Conservation (phyloP, 2,797 vertebrate species). For the Gila robusta region DNA sequence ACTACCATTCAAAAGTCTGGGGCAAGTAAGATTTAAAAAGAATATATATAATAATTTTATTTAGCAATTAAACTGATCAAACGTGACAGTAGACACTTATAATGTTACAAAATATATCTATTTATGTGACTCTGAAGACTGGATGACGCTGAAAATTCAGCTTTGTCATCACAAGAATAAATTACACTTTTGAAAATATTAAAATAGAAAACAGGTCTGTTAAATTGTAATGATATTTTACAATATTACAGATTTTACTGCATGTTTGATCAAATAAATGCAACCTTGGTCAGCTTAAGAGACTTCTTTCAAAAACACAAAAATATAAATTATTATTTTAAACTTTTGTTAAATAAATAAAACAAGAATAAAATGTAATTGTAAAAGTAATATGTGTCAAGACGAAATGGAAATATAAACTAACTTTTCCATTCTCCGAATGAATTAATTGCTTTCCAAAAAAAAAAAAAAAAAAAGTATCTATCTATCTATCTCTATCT, state of each 20-base stretch:
- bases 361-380: background rate
- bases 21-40: background rate
- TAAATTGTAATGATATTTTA: background rate
- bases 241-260: background rate
- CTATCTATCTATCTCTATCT: background rate
- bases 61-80: too few species aligned
- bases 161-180: background rate
- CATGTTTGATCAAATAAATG: background rate
- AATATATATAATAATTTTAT: too few species aligned
- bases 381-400: background rate
- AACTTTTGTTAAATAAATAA: background rate
- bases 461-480: too few species aligned
- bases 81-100: too few species aligned
- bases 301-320: background rate
- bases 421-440: background rate
- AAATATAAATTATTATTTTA: background rate
- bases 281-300: background rate
- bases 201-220: background rate
- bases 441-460: background rate
- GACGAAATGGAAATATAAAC: background rate
- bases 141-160: background rate
- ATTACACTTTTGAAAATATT: background rate
- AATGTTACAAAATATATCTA: too few species aligned
- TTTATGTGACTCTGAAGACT: background rate
- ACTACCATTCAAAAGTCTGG: background rate